phyloP scores from a whole-genome alignment of 2,113 vertebrate genomes.

The Tiliqua scincoides region DNA sequence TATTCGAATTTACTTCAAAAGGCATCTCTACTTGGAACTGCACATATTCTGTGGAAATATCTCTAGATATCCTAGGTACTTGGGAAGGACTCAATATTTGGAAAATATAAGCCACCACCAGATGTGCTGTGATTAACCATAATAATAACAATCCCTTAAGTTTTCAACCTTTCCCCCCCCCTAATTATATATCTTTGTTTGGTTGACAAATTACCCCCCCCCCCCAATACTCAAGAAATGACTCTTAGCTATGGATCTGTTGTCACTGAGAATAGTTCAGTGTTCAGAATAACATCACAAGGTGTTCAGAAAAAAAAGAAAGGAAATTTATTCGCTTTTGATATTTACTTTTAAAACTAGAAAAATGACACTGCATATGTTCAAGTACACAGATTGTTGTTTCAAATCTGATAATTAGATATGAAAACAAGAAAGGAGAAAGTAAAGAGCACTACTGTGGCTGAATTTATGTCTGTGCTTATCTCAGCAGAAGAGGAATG shows the following conservation, averaged over 20 bases:
- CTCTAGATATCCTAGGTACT: no score
- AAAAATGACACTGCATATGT: background rate
- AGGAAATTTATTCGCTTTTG: background rate
- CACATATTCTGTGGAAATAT: no score
- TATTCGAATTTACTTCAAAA: no score
- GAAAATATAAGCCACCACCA: no score
- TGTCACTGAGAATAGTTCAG: background rate
- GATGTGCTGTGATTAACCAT: no score
- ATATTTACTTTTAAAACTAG: background rate
- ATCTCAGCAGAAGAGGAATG: constrained; percentile 1
- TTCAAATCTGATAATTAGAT: background rate
- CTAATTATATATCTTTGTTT: no score
- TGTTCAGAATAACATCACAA: background rate
- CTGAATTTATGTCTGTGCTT: constrained; percentile 10
- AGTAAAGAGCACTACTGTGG: constrained; percentile 24
- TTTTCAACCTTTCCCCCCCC: no score
- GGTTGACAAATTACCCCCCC: no score
- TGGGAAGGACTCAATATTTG: no score
- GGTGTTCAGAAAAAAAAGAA: background rate
- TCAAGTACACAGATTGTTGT: background rate
- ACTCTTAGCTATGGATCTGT: background rate
- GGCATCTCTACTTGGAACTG: no score
- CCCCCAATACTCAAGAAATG: background rate
- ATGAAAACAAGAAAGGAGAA: background rate
- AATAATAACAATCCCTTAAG: no score